Percentiles rank a stretch among this genome's conserved stretches.
Conservation (phyloP, 2,113 vertebrate genomes). For the Osmerus eperlanus region DNA sequence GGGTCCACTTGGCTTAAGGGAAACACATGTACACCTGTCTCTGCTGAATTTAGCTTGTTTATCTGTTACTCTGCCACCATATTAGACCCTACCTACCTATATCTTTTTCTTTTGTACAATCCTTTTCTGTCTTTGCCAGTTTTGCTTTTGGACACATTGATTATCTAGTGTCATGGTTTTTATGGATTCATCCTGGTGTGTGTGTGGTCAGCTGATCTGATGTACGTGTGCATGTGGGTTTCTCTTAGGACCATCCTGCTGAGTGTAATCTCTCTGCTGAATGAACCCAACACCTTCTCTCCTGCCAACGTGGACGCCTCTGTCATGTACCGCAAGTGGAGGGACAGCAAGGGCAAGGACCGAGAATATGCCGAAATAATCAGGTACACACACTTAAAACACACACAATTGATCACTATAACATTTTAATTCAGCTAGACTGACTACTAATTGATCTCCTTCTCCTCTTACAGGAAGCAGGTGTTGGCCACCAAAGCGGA, state of each 20-base stretch:
- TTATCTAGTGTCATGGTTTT: too few relatives aligned
- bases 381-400: background rate
- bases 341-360: conserved; percentile 77
- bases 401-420: conserved; percentile 5
- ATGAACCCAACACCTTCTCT: conserved; percentile 77
- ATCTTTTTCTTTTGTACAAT: background rate
- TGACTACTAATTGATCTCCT: background rate
- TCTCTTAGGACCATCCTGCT: conserved; percentile 71
- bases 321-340: conserved; percentile 79
- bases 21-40: too few relatives aligned
- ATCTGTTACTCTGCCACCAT: too few relatives aligned
- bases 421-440: background rate
- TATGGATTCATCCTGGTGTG: too few relatives aligned
- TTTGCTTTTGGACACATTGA: too few relatives aligned
- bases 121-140: background rate
- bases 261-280: conserved; percentile 75
- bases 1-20: background rate
- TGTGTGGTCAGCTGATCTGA: background rate
- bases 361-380: conserved; percentile 61
- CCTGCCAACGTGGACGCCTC: conserved; percentile 76
- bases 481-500: conserved; percentile 92
- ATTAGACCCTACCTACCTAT: background rate
- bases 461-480: conserved; percentile 78
- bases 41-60: too few relatives aligned
- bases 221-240: conserved; percentile 17